Base-by-base conservation (phyloP, 2,888 invertebrate species). In the Tetrapedia diversipes region DNA sequence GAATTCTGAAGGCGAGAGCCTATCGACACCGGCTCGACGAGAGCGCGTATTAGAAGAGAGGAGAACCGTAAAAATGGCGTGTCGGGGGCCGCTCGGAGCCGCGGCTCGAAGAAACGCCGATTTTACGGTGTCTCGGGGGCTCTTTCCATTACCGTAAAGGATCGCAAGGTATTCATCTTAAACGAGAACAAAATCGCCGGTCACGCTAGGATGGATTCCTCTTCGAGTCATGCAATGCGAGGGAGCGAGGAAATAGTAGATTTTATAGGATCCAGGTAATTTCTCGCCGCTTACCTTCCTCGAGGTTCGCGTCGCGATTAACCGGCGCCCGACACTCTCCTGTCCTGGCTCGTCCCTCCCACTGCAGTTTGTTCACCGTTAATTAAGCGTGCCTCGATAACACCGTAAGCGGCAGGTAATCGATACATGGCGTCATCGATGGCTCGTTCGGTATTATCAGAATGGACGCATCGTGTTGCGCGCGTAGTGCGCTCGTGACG, bases 351-450 rank as follows among this genome's bases (percentile, higher is more conserved):
- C 78, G 74, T 75, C 77, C 66, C 67, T 66, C 57, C n/a, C n/a
- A 65, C 45, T 63, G 74, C 74, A 73, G 84, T 80, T 84, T 81
- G 82, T 73, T 74, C 76, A 69, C 59, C 77, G 82, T 84, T 83
- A 83, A 83, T 83, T 84, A 84, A 83, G 54, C 82, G 80, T 79
- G 82, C 74, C 74, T 72, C 77, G 83, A 79, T 84, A 80, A 79
- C 80, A 77, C 76, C 78, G 78, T 79, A 78, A 80, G 61, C 77
- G 80, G 61, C 66, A 49, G 77, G 68, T 82, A 84, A 84, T 84
- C 84, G 84, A 84, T 84, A 84, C 60, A 75, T 75, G 75, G 63
- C 76, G 69, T 79, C 81, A 81, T 83, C 75, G 77, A n/a, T 43
- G 68, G 51, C 72, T 67, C 77, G 73, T 79, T 76, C 74, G 67